Percentiles rank a stretch among this genome's conserved stretches.
Conservation (phyloP, 1,140 invertebrate genomes). For the Drosophila biarmipes region DNA sequence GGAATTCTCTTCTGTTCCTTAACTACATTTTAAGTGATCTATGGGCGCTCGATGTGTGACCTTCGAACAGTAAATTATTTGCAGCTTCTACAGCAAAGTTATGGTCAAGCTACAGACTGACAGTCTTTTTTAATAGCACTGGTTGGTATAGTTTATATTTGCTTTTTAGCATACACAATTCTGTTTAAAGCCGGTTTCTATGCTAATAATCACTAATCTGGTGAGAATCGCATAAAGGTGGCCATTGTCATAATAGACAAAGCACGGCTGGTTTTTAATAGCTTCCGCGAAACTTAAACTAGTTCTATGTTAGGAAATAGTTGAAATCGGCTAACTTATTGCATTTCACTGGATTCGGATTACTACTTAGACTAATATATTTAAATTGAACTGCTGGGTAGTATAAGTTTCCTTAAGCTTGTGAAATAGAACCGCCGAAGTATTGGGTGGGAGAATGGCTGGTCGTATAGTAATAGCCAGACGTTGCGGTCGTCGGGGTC, state of each 20-base stretch:
- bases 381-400: conserved; percentile 4
- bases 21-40: too few relatives aligned
- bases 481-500: conserved; percentile 10
- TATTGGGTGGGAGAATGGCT: conserved; percentile 30
- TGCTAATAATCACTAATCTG: conserved; percentile 54
- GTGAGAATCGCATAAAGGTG: conserved; percentile 23
- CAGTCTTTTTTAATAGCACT: conserved; percentile 6
- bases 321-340: conserved; percentile 7
- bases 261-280: conserved; percentile 9
- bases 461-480: conserved; percentile 45
- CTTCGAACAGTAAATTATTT: neutral
- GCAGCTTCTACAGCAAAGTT: neutral
- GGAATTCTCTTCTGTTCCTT: too few relatives aligned
- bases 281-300: conserved; percentile 50
- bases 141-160: conserved; percentile 12
- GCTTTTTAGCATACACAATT: conserved; percentile 10
- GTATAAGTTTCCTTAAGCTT: conserved; percentile 1
- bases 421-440: conserved; percentile 35
- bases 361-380: conserved; percentile 2
- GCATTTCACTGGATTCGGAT: conserved; percentile 13
- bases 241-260: conserved; percentile 47
- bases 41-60: neutral
- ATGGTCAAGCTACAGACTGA: conserved; percentile 14
- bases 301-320: conserved; percentile 2
- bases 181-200: conserved; percentile 59